These are phyloP conservation scores for Lathamus discolor DNA, from an alignment of 2,113 vertebrate genomes.

Conservation along the genomic window DNA sequence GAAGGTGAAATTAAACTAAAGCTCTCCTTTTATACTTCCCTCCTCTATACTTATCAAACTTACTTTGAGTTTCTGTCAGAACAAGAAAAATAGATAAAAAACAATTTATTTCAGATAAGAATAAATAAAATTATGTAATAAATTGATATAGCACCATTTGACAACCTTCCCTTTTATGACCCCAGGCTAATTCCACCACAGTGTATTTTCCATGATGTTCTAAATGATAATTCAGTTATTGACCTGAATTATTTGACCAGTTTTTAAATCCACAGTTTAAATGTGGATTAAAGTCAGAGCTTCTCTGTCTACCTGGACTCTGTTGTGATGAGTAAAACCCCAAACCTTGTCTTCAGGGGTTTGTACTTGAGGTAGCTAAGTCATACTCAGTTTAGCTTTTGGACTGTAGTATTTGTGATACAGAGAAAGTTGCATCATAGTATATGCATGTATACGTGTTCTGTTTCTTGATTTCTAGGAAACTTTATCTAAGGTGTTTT, in stretches of 20 bases:
- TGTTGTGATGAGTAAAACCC: not conserved
- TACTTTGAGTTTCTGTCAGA: not conserved
- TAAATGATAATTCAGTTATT: not conserved
- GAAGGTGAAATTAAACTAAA: not conserved
- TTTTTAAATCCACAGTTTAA: not conserved
- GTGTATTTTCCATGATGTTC: not conserved
- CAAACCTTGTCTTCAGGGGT: not conserved
- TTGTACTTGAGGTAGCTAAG: not conserved
- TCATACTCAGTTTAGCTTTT: not conserved
- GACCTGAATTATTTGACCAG: not conserved
- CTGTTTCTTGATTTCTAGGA: constrained; percentile 34
- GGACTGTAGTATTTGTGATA: not conserved
- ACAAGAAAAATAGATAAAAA: not conserved
- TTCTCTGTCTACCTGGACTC: not conserved
- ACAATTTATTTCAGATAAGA: not conserved
- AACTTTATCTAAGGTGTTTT: constrained; percentile 24
- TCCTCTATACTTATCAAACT: not conserved
- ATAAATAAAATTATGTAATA: not conserved
- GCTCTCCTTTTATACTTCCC: not conserved
- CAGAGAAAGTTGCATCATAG: not conserved
- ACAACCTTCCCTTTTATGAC: not conserved
- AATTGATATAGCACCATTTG: not conserved
- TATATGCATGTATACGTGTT: not conserved
- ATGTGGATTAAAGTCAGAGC: not conserved
- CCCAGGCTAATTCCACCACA: not conserved